These are phyloP conservation scores for Ptychoptera contaminata DNA, from an alignment of 2,888 invertebrate genomes.

Conservation along the genomic window DNA sequence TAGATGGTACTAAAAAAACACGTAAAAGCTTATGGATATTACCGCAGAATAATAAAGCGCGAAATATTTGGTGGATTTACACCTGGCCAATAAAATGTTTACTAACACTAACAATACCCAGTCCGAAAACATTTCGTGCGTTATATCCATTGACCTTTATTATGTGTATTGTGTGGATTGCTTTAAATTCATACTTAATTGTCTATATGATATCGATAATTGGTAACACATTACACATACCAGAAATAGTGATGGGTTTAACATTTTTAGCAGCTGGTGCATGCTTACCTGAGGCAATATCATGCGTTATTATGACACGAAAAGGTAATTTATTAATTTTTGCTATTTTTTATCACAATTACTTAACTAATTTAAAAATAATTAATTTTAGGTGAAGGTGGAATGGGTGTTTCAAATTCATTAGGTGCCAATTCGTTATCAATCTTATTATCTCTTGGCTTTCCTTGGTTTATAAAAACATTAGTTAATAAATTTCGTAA, in stretches of 20 bases:
- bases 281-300: conserved; percentile 55
- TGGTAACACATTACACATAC: conserved; percentile 51
- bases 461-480: conserved; percentile 73
- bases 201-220: conserved; percentile 77
- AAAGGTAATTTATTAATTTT: too few species aligned
- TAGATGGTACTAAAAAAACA: not conserved
- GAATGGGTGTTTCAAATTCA: conserved; percentile 76
- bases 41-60: conserved; percentile 1
- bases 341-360: not conserved
- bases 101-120: conserved; percentile 49
- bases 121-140: conserved; percentile 36
- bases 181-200: conserved; percentile 58
- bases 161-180: conserved; percentile 71
- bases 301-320: conserved; percentile 63
- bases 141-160: conserved; percentile 56
- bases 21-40: conserved; percentile 1
- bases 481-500: conserved; percentile 12
- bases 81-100: conserved; percentile 49
- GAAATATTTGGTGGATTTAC: conserved; percentile 38
- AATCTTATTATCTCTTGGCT: conserved; percentile 63
- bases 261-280: conserved; percentile 73
- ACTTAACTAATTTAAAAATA: not conserved
- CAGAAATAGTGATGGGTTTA: conserved; percentile 72
- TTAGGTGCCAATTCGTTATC: conserved; percentile 76
- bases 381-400: conserved; percentile 49